Evolutionary conservation across 1,140 invertebrate genomes (phyloP), one percentile per base, ranked within the genome.

Genomic region (Rhagoletis zephyria): DNA sequence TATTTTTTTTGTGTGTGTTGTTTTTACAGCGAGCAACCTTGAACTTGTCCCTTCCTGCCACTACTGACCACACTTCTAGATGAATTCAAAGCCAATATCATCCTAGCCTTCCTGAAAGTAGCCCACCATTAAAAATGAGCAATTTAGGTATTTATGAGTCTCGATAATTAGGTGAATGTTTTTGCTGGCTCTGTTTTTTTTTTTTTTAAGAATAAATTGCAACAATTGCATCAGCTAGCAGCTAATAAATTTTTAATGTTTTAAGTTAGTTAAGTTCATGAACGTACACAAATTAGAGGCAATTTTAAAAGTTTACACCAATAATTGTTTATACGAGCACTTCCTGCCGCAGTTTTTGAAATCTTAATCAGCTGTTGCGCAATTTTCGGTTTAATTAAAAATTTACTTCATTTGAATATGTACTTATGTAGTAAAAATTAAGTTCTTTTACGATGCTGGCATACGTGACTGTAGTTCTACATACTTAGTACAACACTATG

Each of bases 351-450:
- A 16, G n/a, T n/a, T 30, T 2, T 74, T 40, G 16, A 2, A 10
- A 74, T 12, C 67, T 42, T 45, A 42, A 30, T 48, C 14, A 16
- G 40, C 30, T 4, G 12, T 40, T 4, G 67, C 45, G 67, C 67
- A 74, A 48, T 74, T 74, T 74, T 74, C 42, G 3, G 67, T 48
- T 40, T 74, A 74, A 74, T 74, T 74, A 74, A 74, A 74, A 74
- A 42, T 48, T 74, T 74, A 74, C 42, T 3, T 74, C 12, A 42
- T n/a, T 74, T 74, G 2, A 5, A 74, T n/a, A 74, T n/a, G n/a
- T n/a, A n/a, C n/a, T n/a, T n/a, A n/a, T n/a, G 64, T 30, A 14
- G 67, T 70, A 70, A 48, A 4, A 74, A 16, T 16, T 74, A 1
- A n/a, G 12, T 16, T 74, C 14, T 56, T 74, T 74, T 16, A 74